phyloP scores from a whole-genome alignment of 2,888 invertebrate species.

The Poecilobothrus nobilitatus region DNA sequence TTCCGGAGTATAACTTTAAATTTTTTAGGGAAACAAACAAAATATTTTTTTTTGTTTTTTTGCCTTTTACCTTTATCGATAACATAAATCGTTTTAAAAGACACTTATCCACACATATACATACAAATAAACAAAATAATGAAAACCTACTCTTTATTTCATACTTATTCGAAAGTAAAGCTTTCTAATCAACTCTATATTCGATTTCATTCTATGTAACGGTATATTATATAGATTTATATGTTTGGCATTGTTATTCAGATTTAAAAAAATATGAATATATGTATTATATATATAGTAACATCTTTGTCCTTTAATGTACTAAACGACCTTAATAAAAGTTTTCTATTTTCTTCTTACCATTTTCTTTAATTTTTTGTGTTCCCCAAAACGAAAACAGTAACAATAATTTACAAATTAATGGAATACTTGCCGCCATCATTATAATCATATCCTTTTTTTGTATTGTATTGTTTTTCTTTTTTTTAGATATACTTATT shows the following conservation, averaged over 20 bases:
- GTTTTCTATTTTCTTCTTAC: neutral
- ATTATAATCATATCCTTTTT: neutral
- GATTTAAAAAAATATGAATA: too few relatives aligned
- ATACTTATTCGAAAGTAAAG: too few relatives aligned
- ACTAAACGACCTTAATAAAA: neutral
- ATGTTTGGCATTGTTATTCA: too few relatives aligned
- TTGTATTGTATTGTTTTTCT: neutral
- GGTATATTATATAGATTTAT: too few relatives aligned
- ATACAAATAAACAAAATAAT: neutral
- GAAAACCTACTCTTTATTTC: neutral
- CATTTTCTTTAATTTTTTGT: too few relatives aligned
- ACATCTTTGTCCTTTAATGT: too few relatives aligned
- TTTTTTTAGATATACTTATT: neutral
- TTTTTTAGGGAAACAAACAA: neutral
- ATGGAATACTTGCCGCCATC: conserved; percentile 2
- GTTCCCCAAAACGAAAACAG: neutral
- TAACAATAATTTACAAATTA: neutral
- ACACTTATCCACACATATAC: neutral
- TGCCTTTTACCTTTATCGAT: neutral
- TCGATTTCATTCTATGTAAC: neutral
- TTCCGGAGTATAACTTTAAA: neutral
- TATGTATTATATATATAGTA: too few relatives aligned
- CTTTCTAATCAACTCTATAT: neutral
- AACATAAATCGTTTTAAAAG: neutral
- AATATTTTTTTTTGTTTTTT: neutral